These are phyloP conservation scores for Gambusia yucatana DNA, from an alignment of 2,797 vertebrate genomes.

Conservation along the genomic window DNA sequence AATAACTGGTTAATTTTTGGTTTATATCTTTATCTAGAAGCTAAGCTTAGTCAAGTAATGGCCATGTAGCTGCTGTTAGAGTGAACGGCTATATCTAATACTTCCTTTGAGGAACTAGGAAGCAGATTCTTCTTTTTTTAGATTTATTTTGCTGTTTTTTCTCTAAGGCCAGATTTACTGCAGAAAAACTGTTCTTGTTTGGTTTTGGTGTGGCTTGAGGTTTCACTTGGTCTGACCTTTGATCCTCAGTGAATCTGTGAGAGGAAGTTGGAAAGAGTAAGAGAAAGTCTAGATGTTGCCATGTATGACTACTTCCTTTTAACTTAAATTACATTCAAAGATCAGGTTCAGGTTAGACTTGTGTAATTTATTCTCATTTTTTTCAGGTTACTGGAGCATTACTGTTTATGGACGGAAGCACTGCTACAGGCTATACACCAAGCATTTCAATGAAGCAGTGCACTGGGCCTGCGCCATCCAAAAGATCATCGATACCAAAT, in stretches of 20 bases:
- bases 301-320: slow-evolving; percentile 30
- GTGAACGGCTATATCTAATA: slow-evolving; percentile 51
- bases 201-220: slow-evolving; percentile 55
- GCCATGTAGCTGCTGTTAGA: slow-evolving; percentile 40
- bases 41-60: slow-evolving; percentile 66
- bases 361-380: slow-evolving; percentile 7
- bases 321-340: slow-evolving; percentile 2
- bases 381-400: slow-evolving; percentile 92
- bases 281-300: slow-evolving; percentile 19
- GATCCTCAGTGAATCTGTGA: slow-evolving; percentile 49
- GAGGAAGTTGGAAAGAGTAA: slow-evolving; percentile 45
- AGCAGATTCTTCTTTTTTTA: slow-evolving; percentile 31
- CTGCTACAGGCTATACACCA: slow-evolving; percentile 90
- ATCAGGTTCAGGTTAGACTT: slow-evolving; percentile 10
- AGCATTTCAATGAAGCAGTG: slow-evolving; percentile 92
- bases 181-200: slow-evolving; percentile 54
- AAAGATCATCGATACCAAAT: slow-evolving; percentile 93
- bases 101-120: slow-evolving; percentile 62
- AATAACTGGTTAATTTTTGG: slow-evolving; percentile 15
- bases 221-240: slow-evolving; percentile 56
- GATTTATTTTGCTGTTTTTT: slow-evolving; percentile 41
- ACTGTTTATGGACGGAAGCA: slow-evolving; percentile 94
- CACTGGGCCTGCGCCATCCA: slow-evolving; percentile 93
- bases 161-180: slow-evolving; percentile 23
- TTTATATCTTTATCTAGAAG: slow-evolving; percentile 38